phyloP scores from a whole-genome alignment of 2,797 vertebrate genomes.

The Falco biarmicus region DNA sequence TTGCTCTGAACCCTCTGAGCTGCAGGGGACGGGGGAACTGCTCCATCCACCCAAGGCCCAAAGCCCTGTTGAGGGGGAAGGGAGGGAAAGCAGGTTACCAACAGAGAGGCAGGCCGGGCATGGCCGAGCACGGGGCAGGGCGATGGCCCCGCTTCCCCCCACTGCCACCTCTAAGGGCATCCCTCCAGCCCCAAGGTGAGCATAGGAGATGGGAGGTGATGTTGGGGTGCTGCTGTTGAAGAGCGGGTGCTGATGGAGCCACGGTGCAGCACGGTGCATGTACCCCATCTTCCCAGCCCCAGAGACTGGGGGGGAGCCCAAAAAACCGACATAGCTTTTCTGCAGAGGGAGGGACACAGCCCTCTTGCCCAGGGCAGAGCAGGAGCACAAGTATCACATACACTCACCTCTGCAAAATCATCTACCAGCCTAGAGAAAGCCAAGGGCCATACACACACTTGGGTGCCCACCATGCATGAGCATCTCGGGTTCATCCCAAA shows the following conservation, averaged over 20 bases:
- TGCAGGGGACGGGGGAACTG: background rate
- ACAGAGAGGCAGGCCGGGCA: background rate
- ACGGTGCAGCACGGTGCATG: background rate
- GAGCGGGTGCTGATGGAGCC: background rate
- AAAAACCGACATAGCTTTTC: background rate
- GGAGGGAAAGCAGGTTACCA: background rate
- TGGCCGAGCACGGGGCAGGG: background rate
- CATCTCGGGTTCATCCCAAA: background rate
- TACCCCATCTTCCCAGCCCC: background rate
- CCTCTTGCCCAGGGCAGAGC: background rate
- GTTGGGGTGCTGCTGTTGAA: background rate
- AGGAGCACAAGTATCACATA: background rate
- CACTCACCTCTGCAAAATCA: background rate
- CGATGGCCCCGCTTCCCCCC: background rate
- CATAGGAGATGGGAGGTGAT: background rate
- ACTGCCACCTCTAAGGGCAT: background rate
- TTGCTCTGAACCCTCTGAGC: background rate
- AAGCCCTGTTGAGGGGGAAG: background rate
- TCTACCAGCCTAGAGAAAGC: background rate
- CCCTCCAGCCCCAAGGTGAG: background rate
- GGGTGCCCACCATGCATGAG: accelerated
- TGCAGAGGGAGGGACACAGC: background rate
- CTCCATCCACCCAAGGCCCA: background rate
- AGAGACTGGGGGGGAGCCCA: too few relatives aligned
- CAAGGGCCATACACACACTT: accelerated